Conservation (phyloP, 2,888 invertebrate genomes). For the Ernsta delagoae region DNA sequence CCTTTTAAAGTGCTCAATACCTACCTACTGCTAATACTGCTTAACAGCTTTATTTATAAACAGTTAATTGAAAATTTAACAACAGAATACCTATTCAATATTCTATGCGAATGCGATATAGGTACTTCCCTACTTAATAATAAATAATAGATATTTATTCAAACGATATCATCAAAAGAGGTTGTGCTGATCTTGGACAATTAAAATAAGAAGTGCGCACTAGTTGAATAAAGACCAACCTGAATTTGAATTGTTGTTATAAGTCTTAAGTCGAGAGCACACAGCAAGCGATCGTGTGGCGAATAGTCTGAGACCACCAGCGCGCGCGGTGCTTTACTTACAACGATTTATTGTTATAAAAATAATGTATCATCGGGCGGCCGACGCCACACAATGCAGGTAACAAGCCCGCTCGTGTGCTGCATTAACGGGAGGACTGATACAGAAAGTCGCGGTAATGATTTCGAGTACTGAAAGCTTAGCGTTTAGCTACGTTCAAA, state of each 20-base stretch:
- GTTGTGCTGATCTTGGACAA: constrained; percentile 23
- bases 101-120: too few species aligned
- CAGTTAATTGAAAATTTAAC: too few species aligned
- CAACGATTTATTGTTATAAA: constrained; percentile 84
- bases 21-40: too few species aligned
- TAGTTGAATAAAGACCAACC: constrained; percentile 42
- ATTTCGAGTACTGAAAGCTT: constrained; percentile 4
- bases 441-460: constrained; percentile 26
- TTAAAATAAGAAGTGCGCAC: constrained; percentile 36
- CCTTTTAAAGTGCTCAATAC: too few species aligned
- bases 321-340: constrained; percentile 78
- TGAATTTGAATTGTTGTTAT: constrained; percentile 42
- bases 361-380: constrained; percentile 82
- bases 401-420: constrained; percentile 75
- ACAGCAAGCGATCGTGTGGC: constrained; percentile 41
- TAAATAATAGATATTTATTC: constrained; percentile 21
- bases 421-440: constrained; percentile 61
- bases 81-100: background rate
- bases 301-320: constrained; percentile 67
- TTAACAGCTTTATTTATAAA: too few species aligned
- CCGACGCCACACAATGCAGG: constrained; percentile 72
- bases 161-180: constrained; percentile 25
- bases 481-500: background rate
- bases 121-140: too few species aligned
- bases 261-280: constrained; percentile 43